Base-by-base conservation (phyloP, 2,113 vertebrate genomes). In the Kobus ellipsiprymnus region DNA sequence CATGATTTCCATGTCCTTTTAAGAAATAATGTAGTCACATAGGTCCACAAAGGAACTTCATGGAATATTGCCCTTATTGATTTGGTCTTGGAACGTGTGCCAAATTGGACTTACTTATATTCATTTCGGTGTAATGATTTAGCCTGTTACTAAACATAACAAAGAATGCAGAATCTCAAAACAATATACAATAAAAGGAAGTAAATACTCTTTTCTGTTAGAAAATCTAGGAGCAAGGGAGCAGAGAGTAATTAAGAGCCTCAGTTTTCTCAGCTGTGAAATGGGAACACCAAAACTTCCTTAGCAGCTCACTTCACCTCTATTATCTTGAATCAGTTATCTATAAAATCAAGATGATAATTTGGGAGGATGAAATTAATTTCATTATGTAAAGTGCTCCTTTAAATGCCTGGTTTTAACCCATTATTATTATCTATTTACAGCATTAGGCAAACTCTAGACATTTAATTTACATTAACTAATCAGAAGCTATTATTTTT, bases 1-100 rank as follows among this genome's bases (percentile, higher is more conserved):
- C 57, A 46, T 83, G 94, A 89, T 92, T 98, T 96, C 97, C 96
- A 57, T 48, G 91, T 88, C 93, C 97, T 30, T 97, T 98, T 98
- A 97, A 98, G 81, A 98, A 94, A 86, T 77, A 94, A 97, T 97
- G 74, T 88, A 96, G 96, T 87, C 96, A 95, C 97, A 95, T 83
- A 89, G 98, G 97, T 97, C 97, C 97, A 87, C 82, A 97, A 98
- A 94, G 19, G 60, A 93, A 57, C 48, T 55, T 44, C 81, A 40
- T 4, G 33, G 67, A 92, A 97, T 88, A 97, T 30, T 84, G 94
- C 88, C 77, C 57, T 97, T 98, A 97, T 96, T 96, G 92, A 59
- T 93, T 93, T 98, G 74, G 94, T 97, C 96, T 87, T 97, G 80
- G 95, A 83, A 96, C 77, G 21, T 89, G 82, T 90, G 84, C 92